phyloP scores from a whole-genome alignment of 2,797 vertebrate species.

The Labeo calbasu region DNA sequence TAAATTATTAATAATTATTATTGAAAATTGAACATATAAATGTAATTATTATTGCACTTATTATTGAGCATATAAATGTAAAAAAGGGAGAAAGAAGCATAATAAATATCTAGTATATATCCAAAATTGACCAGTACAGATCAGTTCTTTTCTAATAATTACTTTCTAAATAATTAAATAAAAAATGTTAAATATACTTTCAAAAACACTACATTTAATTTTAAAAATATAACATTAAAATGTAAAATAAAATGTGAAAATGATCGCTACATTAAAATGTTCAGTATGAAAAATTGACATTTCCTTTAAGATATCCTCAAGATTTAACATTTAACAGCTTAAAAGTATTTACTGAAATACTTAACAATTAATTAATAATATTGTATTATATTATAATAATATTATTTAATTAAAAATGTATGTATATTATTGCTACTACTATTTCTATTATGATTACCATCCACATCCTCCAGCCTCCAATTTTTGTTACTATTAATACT shows the following conservation, averaged over 20 bases:
- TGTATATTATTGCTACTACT: too few species aligned
- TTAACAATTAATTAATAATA: neutral
- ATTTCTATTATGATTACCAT: too few species aligned
- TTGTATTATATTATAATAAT: neutral
- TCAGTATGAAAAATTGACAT: neutral
- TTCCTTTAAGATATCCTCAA: neutral
- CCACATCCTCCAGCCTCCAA: too few species aligned
- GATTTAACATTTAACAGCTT: neutral
- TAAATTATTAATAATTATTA: neutral
- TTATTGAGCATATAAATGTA: neutral
- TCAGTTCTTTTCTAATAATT: neutral
- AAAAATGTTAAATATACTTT: neutral
- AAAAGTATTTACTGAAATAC: neutral
- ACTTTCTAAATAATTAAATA: neutral
- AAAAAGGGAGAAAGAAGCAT: neutral
- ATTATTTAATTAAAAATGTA: too few species aligned
- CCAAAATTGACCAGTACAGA: neutral
- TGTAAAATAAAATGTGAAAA: neutral
- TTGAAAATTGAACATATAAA: neutral
- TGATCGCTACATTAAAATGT: neutral
- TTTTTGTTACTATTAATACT: too few species aligned
- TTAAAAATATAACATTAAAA: neutral
- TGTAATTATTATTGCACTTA: neutral
- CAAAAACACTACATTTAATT: neutral
- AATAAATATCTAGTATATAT: neutral